Conservation (phyloP, 2,888 invertebrate genomes). For the Andrena bucephala region DNA sequence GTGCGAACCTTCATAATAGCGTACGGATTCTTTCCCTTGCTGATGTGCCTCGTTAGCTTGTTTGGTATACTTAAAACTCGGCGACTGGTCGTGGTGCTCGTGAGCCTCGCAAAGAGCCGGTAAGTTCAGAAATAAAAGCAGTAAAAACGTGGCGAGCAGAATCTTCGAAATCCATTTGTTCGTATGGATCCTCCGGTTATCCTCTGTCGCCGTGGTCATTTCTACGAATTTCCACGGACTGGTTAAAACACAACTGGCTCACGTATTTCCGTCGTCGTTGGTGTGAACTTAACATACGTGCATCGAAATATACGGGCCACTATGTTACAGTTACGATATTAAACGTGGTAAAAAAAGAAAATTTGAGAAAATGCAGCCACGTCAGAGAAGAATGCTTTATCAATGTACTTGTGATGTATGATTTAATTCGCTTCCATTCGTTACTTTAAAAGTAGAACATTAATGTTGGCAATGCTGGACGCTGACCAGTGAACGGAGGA, state of each 20-base stretch:
- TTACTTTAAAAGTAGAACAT: constrained; percentile 2
- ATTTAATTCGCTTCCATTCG: background rate
- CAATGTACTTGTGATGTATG: background rate
- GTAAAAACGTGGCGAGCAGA: constrained; percentile 71
- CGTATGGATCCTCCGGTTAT: constrained; percentile 27
- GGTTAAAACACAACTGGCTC: constrained; percentile 23
- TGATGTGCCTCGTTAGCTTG: constrained; percentile 85
- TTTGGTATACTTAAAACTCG: constrained; percentile 94
- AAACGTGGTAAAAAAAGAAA: background rate
- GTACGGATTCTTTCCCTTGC: constrained; percentile 28
- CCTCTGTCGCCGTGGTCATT: constrained; percentile 38
- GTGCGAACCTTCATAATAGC: constrained; percentile 42
- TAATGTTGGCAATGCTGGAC: constrained; percentile 37
- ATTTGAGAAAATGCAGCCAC: constrained; percentile 26
- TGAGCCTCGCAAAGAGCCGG: constrained; percentile 80
- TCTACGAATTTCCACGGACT: constrained; percentile 5
- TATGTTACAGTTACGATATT: constrained; percentile 1
- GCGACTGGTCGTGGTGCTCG: constrained; percentile 86
- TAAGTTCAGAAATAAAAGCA: constrained; percentile 81
- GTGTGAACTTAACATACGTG: constrained; percentile 50
- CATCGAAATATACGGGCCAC: constrained; percentile 19
- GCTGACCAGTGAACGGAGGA: too few species aligned
- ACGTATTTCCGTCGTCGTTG: constrained; percentile 12
- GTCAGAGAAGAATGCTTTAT: constrained; percentile 26
- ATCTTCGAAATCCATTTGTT: constrained; percentile 70